These are phyloP conservation scores for Bombus confusus DNA, from an alignment of 1,140 invertebrate species.

Conservation along the genomic window DNA sequence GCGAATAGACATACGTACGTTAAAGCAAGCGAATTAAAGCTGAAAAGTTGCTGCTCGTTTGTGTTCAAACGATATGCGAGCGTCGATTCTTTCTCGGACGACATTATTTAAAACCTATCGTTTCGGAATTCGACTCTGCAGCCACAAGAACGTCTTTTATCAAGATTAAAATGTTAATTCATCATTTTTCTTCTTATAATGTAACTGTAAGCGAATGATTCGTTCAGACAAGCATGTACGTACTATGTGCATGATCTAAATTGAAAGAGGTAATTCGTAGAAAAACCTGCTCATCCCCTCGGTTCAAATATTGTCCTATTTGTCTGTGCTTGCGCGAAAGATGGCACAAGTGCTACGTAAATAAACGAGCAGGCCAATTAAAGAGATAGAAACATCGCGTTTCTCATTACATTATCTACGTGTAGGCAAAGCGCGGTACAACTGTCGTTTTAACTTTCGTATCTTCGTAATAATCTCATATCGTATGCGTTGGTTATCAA, in stretches of 20 bases:
- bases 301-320: slow-evolving; percentile 29
- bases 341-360: slow-evolving; percentile 61
- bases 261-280: neutral
- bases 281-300: no score
- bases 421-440: slow-evolving; percentile 38
- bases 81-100: accelerated
- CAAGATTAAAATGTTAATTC: no score
- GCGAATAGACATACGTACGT: neutral
- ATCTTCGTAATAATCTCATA: slow-evolving; percentile 73
- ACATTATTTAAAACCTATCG: no score
- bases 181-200: no score
- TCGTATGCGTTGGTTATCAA: slow-evolving; percentile 67
- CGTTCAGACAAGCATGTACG: no score
- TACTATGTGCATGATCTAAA: neutral
- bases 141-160: no score
- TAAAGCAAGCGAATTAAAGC: neutral
- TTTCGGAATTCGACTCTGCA: no score
- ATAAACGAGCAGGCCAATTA: slow-evolving; percentile 58
- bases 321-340: neutral
- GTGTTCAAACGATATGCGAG: neutral
- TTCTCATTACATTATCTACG: slow-evolving; percentile 49
- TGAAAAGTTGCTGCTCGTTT: neutral
- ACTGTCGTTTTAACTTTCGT: slow-evolving; percentile 56
- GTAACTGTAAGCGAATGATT: no score
- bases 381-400: slow-evolving; percentile 50